These are phyloP conservation scores for Microctenopoma lineatum DNA, from an alignment of 2,797 vertebrate species.

Conservation along the genomic window DNA sequence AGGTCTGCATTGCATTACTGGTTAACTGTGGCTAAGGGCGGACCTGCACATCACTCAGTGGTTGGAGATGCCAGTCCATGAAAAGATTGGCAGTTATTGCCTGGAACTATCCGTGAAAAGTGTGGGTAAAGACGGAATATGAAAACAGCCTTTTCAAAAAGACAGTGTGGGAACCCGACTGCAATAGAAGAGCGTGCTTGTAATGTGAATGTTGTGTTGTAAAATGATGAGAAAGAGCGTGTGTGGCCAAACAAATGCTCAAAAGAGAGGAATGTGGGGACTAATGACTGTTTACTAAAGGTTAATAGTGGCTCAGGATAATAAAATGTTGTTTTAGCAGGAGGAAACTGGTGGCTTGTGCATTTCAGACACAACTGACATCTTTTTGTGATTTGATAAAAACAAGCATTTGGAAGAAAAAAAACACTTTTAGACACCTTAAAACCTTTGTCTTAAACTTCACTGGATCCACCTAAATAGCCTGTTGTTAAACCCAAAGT, in stretches of 20 bases:
- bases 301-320: neutral
- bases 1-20: constrained; percentile 24
- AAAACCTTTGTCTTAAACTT: neutral
- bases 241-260: neutral
- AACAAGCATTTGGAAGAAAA: no score
- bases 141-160: constrained; percentile 22
- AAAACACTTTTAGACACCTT: neutral
- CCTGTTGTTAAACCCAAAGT: neutral
- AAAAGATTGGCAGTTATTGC: constrained; percentile 22
- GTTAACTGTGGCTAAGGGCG: constrained; percentile 19
- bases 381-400: no score
- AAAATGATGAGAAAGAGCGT: neutral
- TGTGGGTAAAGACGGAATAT: constrained; percentile 22
- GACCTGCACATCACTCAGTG: constrained; percentile 23
- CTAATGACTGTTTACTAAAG: no score
- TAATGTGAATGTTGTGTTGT: neutral
- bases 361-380: neutral
- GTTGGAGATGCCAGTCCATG: constrained; percentile 17
- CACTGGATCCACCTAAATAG: neutral
- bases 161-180: neutral
- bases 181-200: neutral
- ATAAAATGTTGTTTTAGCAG: neutral
- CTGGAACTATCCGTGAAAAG: constrained; percentile 25
- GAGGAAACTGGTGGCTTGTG: no score
- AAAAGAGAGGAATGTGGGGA: neutral